phyloP scores from a whole-genome alignment of 2,888 invertebrate genomes.

The Heliconius hortense region DNA sequence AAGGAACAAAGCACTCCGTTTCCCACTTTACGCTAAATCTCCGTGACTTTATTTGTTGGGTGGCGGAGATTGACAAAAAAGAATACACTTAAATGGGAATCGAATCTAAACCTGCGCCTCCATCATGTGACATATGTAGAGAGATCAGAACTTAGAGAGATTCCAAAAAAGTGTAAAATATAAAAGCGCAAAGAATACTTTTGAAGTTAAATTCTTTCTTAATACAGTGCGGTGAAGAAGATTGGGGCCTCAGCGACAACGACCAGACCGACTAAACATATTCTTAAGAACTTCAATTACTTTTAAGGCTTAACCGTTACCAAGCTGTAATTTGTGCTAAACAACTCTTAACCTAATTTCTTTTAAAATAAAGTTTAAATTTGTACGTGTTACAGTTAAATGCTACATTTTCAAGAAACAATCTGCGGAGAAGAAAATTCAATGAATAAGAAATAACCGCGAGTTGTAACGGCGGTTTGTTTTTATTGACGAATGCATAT shows the following conservation, averaged over 20 bases:
- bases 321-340: not conserved
- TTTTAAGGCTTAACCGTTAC: conserved; percentile 20
- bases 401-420: conserved; percentile 15
- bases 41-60: too few relatives aligned
- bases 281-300: conserved; percentile 24
- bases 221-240: conserved; percentile 7
- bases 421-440: conserved; percentile 31
- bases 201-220: conserved; percentile 6
- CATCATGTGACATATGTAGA: not conserved
- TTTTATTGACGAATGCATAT: conserved; percentile 12
- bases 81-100: too few relatives aligned
- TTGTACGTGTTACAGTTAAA: not conserved
- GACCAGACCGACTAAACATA: conserved; percentile 16
- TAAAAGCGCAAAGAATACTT: conserved; percentile 1
- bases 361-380: not conserved
- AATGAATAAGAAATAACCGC: conserved; percentile 29
- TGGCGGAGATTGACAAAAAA: too few relatives aligned
- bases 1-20: too few relatives aligned
- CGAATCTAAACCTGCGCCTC: not conserved
- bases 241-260: conserved; percentile 11
- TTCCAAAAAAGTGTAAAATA: not conserved
- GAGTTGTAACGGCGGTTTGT: conserved; percentile 11
- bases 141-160: not conserved
- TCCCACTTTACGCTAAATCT: too few relatives aligned
- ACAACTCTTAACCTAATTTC: not conserved